These are phyloP conservation scores for Colletes collaris DNA, from an alignment of 2,888 invertebrate genomes.

Conservation along the genomic window DNA sequence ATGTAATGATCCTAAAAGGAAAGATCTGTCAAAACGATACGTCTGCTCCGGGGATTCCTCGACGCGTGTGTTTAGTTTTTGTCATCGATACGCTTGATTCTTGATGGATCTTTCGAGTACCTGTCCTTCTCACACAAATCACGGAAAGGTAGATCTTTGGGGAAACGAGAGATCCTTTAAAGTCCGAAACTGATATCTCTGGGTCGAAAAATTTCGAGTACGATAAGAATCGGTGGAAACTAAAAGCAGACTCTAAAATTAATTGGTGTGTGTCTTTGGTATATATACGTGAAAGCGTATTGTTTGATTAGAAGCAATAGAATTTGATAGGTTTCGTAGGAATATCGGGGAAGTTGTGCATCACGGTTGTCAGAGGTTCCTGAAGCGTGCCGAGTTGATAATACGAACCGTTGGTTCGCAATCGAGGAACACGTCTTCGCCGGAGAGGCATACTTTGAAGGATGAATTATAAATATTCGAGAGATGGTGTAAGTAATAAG, in stretches of 20 bases:
- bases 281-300: neutral
- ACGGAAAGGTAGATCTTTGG: conserved; percentile 38
- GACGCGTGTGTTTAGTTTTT: conserved; percentile 52
- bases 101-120: conserved; percentile 52
- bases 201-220: conserved; percentile 1
- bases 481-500: conserved; percentile 60
- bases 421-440: neutral
- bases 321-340: too few species aligned
- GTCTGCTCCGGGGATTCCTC: conserved; percentile 16
- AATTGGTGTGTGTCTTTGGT: too few species aligned
- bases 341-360: too few species aligned
- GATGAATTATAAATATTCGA: conserved; percentile 56
- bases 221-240: conserved; percentile 9
- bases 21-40: conserved; percentile 68
- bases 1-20: conserved; percentile 58
- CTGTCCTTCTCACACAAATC: conserved; percentile 50
- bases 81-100: conserved; percentile 61
- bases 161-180: conserved; percentile 17
- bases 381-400: conserved; percentile 5
- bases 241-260: conserved; percentile 3
- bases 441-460: conserved; percentile 2
- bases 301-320: neutral
- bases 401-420: conserved; percentile 20
- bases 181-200: conserved; percentile 30
- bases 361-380: too few species aligned